Evolutionary conservation across 2,888 invertebrate genomes (phyloP).

Genomic region (Mythimna ferrago): DNA sequence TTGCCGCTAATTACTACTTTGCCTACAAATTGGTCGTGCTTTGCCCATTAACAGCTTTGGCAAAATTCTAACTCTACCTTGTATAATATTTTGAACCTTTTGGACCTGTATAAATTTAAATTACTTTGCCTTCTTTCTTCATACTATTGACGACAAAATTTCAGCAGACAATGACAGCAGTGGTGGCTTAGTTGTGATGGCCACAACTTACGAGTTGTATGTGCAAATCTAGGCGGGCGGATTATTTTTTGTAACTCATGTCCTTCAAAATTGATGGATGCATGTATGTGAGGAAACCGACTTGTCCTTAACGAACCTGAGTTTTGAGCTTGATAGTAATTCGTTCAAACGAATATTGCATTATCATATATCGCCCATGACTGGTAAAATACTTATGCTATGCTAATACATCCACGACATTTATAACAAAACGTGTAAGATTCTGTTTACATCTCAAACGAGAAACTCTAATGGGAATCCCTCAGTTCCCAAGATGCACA

Average conservation of each 20-base stretch:
- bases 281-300: too few relatives aligned
- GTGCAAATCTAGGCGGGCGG: too few relatives aligned
- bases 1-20: background rate
- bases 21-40: background rate
- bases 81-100: background rate
- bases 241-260: too few relatives aligned
- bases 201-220: too few relatives aligned
- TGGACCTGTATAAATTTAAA: too few relatives aligned
- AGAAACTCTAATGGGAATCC: slow-evolving; percentile 15
- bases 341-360: too few relatives aligned
- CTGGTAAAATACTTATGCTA: too few relatives aligned
- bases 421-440: background rate
- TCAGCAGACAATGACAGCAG: too few relatives aligned
- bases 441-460: slow-evolving; percentile 4
- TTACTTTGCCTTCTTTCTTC: background rate
- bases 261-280: too few relatives aligned
- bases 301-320: too few relatives aligned
- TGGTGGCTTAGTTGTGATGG: too few relatives aligned
- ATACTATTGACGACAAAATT: background rate
- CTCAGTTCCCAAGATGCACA: slow-evolving; percentile 46
- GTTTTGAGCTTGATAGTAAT: too few relatives aligned
- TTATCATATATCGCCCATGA: background rate
- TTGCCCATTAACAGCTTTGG: background rate
- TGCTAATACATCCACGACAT: background rate
- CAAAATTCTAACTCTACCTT: background rate